Base-by-base conservation (phyloP, 2,888 invertebrate species). In the Bursaphelenchus okinawaensis region DNA sequence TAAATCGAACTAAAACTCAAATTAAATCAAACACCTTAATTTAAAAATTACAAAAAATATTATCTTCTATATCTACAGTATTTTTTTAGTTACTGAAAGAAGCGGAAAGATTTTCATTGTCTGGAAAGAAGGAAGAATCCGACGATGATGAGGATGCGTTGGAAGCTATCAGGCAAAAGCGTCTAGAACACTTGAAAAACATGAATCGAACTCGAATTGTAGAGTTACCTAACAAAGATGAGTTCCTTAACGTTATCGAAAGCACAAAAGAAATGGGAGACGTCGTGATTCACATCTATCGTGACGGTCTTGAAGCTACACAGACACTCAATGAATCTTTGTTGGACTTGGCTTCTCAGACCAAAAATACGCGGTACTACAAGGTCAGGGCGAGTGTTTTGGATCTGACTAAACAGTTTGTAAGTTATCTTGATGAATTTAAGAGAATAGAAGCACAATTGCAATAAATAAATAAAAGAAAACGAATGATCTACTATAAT, bases 171-270 rank as follows among this genome's bases (percentile, higher is more conserved):
- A 69, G 77, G 23, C 63, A 63, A 24, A 69, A 65, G 28, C 62
- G 80, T 50, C 50, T 80, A 26, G 51, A 59, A 27, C 77, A 77
- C 28, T 68, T 79, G 68, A 62, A 66, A 16, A 73, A 68, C 50
- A 66, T 55, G 69, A 20, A 68, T 64, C 20, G 65, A 65, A 62
- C 75, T 66, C 65, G 69, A 59, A 68, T 80, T n/a, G 65, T 75
- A 24, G 77, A 80, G 56, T 68, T 80, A 58, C 62, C 68, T 6
- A 60, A 69, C 50, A 75, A 76, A 68, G 73, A 75, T 9, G 31
- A 70, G 26, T 68, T 69, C 40, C 52, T 71, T 3, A 24, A 59
- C 24, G 54, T 69, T 26, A 56, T 67, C 26, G 72, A 69, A n/a
- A 28, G 61, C 52, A 56, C 60, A 8, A 60, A 22, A 6, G 20